Evolutionary conservation across 2,113 vertebrate genomes (phyloP).

Genomic region (Hoplias malabaricus): DNA sequence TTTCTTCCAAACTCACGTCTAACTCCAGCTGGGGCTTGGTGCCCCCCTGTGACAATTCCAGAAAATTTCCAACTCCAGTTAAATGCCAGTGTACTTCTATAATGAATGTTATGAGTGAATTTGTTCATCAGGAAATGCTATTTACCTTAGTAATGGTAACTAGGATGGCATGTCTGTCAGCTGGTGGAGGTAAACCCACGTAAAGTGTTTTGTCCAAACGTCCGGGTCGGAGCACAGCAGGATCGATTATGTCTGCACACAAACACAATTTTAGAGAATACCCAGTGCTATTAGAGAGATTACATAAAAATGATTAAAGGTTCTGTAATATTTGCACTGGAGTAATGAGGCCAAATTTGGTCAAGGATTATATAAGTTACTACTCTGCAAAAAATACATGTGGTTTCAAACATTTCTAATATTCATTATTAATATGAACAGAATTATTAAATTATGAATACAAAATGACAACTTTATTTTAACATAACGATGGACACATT

Average conservation of each 20-base stretch:
- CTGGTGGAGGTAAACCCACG: conserved; percentile 88
- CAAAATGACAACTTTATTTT: too few relatives aligned
- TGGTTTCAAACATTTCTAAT: too few relatives aligned
- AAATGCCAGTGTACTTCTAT: not conserved
- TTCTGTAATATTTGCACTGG: not conserved
- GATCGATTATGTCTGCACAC: conserved; percentile 89
- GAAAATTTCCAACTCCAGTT: not conserved
- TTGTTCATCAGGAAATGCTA: not conserved
- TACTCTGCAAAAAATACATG: too few relatives aligned
- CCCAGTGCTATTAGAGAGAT: too few relatives aligned
- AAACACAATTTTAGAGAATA: not conserved
- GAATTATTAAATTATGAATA: too few relatives aligned
- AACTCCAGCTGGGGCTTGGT: conserved; percentile 78
- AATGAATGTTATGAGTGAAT: too few relatives aligned
- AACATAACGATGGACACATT: too few relatives aligned
- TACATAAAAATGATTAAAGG: too few relatives aligned
- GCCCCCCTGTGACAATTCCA: conserved; percentile 73
- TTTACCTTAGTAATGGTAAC: conserved; percentile 90
- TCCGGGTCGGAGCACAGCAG: conserved; percentile 89
- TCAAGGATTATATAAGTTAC: not conserved
- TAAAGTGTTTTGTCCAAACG: conserved; percentile 93
- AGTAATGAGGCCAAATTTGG: not conserved
- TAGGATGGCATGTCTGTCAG: conserved; percentile 87
- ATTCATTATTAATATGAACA: too few relatives aligned
- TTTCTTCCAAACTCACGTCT: conserved; percentile 82